These are phyloP conservation scores for Pseudococcus jackbeardsleyi DNA, from an alignment of 2,888 invertebrate genomes.

Conservation along the genomic window DNA sequence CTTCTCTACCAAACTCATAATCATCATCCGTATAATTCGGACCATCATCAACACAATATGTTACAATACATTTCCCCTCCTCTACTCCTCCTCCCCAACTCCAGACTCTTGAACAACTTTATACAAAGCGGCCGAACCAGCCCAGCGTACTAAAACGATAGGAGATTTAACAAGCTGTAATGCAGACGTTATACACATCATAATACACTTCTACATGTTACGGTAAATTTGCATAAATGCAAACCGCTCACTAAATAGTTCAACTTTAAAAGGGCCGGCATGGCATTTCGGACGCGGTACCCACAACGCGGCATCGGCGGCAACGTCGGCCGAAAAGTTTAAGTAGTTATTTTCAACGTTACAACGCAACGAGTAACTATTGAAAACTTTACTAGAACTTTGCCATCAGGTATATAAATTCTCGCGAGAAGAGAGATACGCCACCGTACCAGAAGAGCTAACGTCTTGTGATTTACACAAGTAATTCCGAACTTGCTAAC, in stretches of 20 bases:
- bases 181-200: background rate
- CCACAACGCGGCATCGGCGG: background rate
- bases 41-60: too few species aligned
- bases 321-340: background rate
- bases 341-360: conserved; percentile 39
- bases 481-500: conserved; percentile 26
- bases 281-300: background rate
- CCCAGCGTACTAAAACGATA: too few species aligned
- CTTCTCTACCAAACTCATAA: background rate
- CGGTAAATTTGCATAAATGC: conserved; percentile 2
- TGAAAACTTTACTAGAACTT: conserved; percentile 49
- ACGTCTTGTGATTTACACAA: conserved; percentile 44
- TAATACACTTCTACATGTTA: background rate
- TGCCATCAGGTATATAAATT: conserved; percentile 50
- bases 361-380: conserved; percentile 8
- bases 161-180: too few species aligned
- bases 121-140: too few species aligned
- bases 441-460: background rate
- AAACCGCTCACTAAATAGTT: conserved; percentile 5
- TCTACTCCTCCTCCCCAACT: too few species aligned
- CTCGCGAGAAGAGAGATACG: background rate
- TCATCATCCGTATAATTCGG: background rate
- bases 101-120: too few species aligned
- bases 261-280: background rate
- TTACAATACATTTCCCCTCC: too few species aligned